phyloP scores from a whole-genome alignment of 1,140 invertebrate species.

The Venturia canescens region DNA sequence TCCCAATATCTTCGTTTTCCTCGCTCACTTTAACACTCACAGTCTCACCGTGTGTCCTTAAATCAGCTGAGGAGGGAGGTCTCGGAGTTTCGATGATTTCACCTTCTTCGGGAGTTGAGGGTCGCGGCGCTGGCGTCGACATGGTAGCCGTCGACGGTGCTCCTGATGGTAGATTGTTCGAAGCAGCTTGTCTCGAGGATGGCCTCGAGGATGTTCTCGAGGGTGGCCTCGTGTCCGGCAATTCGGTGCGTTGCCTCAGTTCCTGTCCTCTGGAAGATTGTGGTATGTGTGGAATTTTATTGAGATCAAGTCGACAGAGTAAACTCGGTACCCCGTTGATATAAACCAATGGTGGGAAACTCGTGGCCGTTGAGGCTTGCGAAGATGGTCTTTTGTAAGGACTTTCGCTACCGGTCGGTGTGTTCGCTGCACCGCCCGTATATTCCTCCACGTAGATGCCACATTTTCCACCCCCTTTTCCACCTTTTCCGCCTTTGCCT shows the following conservation, averaged over 20 bases:
- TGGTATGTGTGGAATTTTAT: conserved; percentile 67
- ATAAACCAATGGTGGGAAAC: conserved; percentile 61
- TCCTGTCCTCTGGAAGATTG: conserved; percentile 72
- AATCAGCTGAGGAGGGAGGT: conserved; percentile 50
- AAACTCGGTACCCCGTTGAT: conserved; percentile 69
- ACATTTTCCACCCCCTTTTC: conserved; percentile 79
- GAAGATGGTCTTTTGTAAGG: conserved; percentile 74
- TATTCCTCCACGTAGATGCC: conserved; percentile 75
- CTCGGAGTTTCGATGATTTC: conserved; percentile 67
- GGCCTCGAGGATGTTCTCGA: conserved; percentile 58
- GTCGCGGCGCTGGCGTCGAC: conserved; percentile 55
- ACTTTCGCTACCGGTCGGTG: conserved; percentile 72
- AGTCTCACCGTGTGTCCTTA: conserved; percentile 55
- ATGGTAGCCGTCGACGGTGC: background rate
- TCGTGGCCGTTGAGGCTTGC: conserved; percentile 53
- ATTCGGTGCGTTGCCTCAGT: conserved; percentile 75
- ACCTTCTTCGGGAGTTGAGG: conserved; percentile 67
- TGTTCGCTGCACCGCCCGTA: conserved; percentile 66
- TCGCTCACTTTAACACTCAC: conserved; percentile 43
- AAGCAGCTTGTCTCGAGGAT: conserved; percentile 15
- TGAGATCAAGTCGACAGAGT: conserved; percentile 73
- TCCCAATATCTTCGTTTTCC: background rate
- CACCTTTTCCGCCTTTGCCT: conserved; percentile 79
- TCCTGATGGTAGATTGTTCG: background rate
- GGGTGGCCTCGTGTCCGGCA: conserved; percentile 79